Conservation (phyloP, 2,113 vertebrate species). For the Alligator sinensis region DNA sequence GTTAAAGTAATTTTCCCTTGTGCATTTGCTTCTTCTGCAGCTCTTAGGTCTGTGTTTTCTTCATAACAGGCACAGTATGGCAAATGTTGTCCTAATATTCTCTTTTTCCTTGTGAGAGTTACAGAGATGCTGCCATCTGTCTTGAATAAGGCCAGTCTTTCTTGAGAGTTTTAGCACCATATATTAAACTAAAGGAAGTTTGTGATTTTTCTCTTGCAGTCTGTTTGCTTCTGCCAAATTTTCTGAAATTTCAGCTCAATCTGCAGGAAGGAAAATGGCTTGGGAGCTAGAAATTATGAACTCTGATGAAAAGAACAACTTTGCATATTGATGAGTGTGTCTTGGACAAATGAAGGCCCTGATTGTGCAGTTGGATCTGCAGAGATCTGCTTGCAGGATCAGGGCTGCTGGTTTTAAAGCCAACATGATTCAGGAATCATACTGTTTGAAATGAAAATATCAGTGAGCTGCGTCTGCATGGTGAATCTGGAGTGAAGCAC, state of each 20-base stretch:
- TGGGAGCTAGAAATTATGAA: background rate
- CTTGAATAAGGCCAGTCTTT: background rate
- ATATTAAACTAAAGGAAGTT: background rate
- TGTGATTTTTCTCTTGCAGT: background rate
- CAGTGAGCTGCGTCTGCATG: background rate
- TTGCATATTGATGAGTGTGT: background rate
- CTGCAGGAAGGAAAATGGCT: background rate
- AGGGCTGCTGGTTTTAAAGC: background rate
- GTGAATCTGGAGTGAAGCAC: conserved; percentile 2
- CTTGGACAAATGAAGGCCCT: background rate
- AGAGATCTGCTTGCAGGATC: background rate
- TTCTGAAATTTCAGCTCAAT: background rate
- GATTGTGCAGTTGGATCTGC: background rate
- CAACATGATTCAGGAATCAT: background rate
- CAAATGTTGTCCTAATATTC: background rate
- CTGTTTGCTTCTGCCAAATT: background rate
- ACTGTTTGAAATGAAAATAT: background rate
- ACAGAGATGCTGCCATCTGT: background rate
- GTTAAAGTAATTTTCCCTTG: background rate
- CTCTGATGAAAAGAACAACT: background rate
- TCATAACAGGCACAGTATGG: background rate
- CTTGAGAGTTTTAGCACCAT: background rate
- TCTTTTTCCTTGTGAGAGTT: background rate
- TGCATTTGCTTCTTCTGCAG: background rate
- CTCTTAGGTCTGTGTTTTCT: background rate